A percentile compares a stretch with the other conserved stretches of the same genome.
Conservation (phyloP, 2,888 invertebrate genomes). For the Nudaria mundana region DNA sequence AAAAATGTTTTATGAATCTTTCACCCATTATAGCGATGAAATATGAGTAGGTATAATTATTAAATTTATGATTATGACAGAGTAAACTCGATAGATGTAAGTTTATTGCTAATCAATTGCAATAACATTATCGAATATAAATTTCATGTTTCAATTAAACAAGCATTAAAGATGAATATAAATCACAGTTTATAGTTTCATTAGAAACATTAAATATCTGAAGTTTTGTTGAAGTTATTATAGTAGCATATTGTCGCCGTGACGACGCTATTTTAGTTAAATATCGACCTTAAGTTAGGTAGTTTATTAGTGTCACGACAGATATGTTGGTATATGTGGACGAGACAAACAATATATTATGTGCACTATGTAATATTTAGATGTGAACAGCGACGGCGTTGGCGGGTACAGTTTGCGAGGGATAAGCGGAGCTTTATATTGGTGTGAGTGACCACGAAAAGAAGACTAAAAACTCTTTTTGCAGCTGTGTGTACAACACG, state of each 20-base stretch:
- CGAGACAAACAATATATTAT: constrained; percentile 18
- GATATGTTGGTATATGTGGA: constrained; percentile 10
- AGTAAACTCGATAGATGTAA: constrained; percentile 5
- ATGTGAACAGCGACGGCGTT: constrained; percentile 17
- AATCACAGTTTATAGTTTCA: constrained; percentile 20
- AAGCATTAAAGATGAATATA: constrained; percentile 17
- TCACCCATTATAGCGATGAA: too few species aligned
- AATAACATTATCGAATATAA: constrained; percentile 22
- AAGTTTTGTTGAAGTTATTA: too few species aligned
- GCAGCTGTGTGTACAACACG: too few species aligned
- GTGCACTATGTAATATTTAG: constrained; percentile 18
- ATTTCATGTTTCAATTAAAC: constrained; percentile 28
- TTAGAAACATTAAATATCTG: too few species aligned
- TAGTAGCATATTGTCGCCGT: too few species aligned
- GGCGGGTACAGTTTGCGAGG: constrained; percentile 20
- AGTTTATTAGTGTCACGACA: constrained; percentile 7
- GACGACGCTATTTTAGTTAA: neutral
- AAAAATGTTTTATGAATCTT: too few species aligned
- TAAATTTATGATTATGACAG: neutral
- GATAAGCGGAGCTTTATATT: too few species aligned
- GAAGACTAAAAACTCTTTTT: too few species aligned
- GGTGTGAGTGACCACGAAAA: too few species aligned
- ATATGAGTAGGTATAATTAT: too few species aligned
- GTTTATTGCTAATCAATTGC: constrained; percentile 29
- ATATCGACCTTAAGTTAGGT: neutral